Conservation (phyloP, 2,113 vertebrate genomes). For the Epinephelus fuscoguttatus region DNA sequence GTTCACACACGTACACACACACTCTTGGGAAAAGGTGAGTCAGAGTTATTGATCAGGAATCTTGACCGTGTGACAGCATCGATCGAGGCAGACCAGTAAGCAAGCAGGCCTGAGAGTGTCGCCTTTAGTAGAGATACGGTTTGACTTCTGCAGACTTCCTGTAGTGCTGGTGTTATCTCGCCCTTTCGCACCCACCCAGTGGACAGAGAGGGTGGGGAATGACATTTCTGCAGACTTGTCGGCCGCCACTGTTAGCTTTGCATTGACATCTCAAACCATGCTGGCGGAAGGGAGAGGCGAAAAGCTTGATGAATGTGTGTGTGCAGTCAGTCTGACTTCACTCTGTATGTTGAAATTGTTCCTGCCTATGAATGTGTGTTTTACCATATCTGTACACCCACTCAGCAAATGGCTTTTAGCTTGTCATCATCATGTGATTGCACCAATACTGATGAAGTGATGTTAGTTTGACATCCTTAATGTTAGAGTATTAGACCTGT, state of each 20-base stretch:
- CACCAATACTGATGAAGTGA: background rate
- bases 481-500: background rate
- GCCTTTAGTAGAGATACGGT: conserved; percentile 16
- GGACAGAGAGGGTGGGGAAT: conserved; percentile 78
- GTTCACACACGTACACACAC: conserved; percentile 39
- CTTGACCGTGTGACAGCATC: conserved; percentile 60
- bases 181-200: conserved; percentile 64
- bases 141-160: conserved; percentile 46
- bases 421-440: conserved; percentile 5
- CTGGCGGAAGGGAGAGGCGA: conserved; percentile 61
- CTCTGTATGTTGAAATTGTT: conserved; percentile 22
- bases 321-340: conserved; percentile 15
- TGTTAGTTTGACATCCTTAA: background rate
- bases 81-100: conserved; percentile 49
- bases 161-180: conserved; percentile 65
- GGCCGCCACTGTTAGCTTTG: conserved; percentile 75
- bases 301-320: conserved; percentile 65
- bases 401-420: background rate
- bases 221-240: conserved; percentile 55
- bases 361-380: conserved; percentile 6
- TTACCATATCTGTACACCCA: background rate
- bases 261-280: conserved; percentile 62
- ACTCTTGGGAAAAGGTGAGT: conserved; percentile 50
- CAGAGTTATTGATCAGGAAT: conserved; percentile 75
- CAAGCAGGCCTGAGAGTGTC: conserved; percentile 2